Percentiles rank a stretch among this genome's conserved stretches.
Evolutionary conservation across 2,797 vertebrate genomes (phyloP).

Genomic region (Microchirus variegatus): DNA sequence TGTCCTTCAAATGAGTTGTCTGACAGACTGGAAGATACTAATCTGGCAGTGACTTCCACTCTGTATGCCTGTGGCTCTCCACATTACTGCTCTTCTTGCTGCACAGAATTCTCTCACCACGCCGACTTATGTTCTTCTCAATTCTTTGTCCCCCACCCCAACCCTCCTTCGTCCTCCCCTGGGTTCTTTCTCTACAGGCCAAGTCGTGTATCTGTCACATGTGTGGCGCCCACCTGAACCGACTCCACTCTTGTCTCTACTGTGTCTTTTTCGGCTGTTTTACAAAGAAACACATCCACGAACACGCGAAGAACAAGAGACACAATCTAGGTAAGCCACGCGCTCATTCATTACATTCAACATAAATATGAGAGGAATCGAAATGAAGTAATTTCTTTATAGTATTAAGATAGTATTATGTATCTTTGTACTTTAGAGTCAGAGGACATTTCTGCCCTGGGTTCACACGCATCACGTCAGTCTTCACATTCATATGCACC

Average conservation of each 20-base stretch:
- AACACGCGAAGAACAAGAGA: conserved; percentile 95
- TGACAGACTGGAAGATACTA: conserved; percentile 48
- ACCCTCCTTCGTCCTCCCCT: conserved; percentile 11
- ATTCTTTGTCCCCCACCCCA: conserved; percentile 5
- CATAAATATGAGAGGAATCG: neutral
- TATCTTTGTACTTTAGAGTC: neutral
- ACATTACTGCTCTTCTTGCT: conserved; percentile 26
- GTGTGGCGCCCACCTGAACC: conserved; percentile 94
- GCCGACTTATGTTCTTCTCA: conserved; percentile 28
- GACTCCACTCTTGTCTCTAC: conserved; percentile 97
- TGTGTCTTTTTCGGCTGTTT: conserved; percentile 98
- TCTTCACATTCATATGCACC: conserved; percentile 40
- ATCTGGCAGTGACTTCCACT: conserved; percentile 40
- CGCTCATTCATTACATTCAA: neutral
- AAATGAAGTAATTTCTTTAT: neutral
- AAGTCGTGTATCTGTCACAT: conserved; percentile 98
- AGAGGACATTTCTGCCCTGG: neutral
- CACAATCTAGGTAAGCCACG: conserved; percentile 92
- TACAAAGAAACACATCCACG: conserved; percentile 97
- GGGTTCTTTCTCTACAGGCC: conserved; percentile 78
- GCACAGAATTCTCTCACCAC: conserved; percentile 29
- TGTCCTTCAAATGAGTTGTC: conserved; percentile 40
- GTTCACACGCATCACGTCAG: conserved; percentile 16
- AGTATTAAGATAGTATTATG: neutral
- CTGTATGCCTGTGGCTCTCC: conserved; percentile 9